Base-by-base conservation (phyloP, 2,888 invertebrate species). In the Andricus curvator region DNA sequence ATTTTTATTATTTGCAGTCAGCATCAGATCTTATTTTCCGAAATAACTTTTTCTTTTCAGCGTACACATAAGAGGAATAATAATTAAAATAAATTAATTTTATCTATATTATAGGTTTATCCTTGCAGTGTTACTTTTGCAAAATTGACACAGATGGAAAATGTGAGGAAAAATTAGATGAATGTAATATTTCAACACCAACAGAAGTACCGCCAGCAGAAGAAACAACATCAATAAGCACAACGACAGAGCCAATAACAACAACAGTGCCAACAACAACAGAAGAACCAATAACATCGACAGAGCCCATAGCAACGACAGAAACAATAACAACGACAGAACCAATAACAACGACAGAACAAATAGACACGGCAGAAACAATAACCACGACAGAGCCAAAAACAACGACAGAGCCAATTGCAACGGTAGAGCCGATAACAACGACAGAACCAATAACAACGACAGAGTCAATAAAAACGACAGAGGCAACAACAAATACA, bases 101-200 rank as follows among this genome's bases (percentile, higher is more conserved):
- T 25, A 5, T 62, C 1, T 62, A 25, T 15, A 25, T 84, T 77
- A 5, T 74, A 82, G 80, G 64, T 37, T 80, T 22, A 13, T 44
- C 82, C 1, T 81, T 86, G 48, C 25, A 80, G 74, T 87, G 87
- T 78, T 82, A 81, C 33, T 29, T 76, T 11, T 85, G 86, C 74
- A 60, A 76, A 9, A 84, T 84, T 22, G 0, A 1, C 0, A 44
- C 78, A 0, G 37, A 85, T 37, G 1, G 37, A 4, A 22, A 67
- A 6, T 86, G 82, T 29, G 11, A 2, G 17, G 29, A 48, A 1
- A 25, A 56, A n/a, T 56, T 56, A 29, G 51, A n/a, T 48, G 48
- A 48, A 17, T 48, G 48, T 17, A 48, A 48, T 48, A 48, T 17
- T 17, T 17, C 17, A 17, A 17, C 6, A 17, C 48, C 48, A 48